Percentiles rank a stretch among this genome's conserved stretches.
Conservation (phyloP, 1,140 invertebrate species). For the Reticulitermes speratus region DNA sequence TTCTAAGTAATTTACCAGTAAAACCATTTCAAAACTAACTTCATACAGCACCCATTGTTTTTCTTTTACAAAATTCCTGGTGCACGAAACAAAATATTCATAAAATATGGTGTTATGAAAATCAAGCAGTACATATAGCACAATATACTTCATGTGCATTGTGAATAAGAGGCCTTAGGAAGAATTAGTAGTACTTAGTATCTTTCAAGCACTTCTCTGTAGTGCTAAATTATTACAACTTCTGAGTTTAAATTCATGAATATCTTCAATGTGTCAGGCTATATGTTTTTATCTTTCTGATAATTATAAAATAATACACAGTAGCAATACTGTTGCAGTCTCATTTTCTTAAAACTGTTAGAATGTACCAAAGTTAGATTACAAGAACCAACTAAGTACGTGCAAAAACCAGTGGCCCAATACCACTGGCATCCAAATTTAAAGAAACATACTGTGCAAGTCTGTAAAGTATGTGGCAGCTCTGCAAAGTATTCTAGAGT, state of each 20-base stretch:
- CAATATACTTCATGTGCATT: not conserved
- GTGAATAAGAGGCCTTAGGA: not conserved
- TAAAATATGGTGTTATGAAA: not conserved
- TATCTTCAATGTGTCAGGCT: not conserved
- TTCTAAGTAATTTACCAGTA: not conserved
- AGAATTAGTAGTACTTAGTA: not conserved
- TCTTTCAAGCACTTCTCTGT: not conserved
- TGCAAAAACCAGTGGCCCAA: too few species aligned
- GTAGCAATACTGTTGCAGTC: not conserved
- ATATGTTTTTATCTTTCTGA: not conserved
- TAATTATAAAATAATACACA: not conserved
- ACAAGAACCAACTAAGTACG: too few species aligned
- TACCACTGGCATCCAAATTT: too few species aligned
- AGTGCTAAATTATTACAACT: conserved; percentile 3
- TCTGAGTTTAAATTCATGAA: not conserved
- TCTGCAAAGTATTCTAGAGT: not conserved
- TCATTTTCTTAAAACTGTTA: not conserved
- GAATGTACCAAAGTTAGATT: not conserved
- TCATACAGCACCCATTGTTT: not conserved
- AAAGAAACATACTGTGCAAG: too few species aligned
- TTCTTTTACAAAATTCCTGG: not conserved
- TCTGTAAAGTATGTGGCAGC: too few species aligned
- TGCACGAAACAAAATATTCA: not conserved
- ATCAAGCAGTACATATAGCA: not conserved
- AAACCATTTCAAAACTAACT: not conserved